Conservation (phyloP, 2,797 vertebrate genomes). For the Sphenodon punctatus region DNA sequence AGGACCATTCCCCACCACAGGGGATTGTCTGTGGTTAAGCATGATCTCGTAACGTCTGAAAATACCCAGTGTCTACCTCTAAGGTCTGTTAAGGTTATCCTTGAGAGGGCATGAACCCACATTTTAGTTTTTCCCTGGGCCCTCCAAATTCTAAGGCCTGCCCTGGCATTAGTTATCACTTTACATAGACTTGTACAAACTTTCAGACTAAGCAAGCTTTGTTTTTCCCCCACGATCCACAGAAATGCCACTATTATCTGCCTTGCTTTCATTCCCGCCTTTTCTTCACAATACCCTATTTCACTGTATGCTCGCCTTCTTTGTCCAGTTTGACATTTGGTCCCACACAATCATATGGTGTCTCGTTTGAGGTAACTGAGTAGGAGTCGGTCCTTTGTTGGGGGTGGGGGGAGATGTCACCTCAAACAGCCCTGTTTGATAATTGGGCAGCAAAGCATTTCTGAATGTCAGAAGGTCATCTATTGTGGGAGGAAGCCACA, state of each 20-base stretch:
- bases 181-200: no score
- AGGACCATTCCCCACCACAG: no score
- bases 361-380: constrained; percentile 22
- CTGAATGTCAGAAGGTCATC: constrained; percentile 3
- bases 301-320: constrained; percentile 33
- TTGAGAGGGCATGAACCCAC: no score
- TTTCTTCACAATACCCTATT: constrained; percentile 36
- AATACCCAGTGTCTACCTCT: no score
- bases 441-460: constrained; percentile 8
- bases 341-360: background rate
- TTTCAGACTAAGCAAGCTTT: constrained; percentile 6
- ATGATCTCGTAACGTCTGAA: no score
- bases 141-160: no score
- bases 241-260: constrained; percentile 59
- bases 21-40: no score
- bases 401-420: no score
- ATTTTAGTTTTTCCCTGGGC: no score
- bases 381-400: background rate
- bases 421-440: constrained; percentile 20
- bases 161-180: background rate
- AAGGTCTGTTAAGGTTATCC: no score
- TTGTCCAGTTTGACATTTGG: constrained; percentile 64
- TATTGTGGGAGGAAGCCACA: constrained; percentile 28
- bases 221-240: constrained; percentile 45
- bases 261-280: background rate